Evolutionary conservation across 1,140 invertebrate species (phyloP).

Genomic region (Lethocerus indicus): DNA sequence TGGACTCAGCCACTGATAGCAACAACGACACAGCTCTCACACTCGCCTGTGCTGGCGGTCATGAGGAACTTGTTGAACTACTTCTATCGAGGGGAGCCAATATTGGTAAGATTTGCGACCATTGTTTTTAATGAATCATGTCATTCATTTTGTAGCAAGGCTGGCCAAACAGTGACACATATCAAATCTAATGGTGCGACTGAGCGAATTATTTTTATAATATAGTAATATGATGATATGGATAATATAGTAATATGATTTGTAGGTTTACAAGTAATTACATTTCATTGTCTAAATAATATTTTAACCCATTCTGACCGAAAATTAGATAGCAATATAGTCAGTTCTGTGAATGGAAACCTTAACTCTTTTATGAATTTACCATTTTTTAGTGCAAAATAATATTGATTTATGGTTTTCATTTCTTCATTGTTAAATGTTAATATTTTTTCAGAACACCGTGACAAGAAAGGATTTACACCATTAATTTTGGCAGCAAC

Average conservation of each 20-base stretch:
- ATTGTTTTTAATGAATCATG: too few species aligned
- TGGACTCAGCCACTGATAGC: constrained; percentile 92
- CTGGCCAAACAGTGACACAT: too few species aligned
- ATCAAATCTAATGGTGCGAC: too few species aligned
- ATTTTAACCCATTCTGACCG: not conserved
- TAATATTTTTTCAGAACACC: constrained; percentile 49
- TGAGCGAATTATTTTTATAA: too few species aligned
- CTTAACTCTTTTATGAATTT: too few species aligned
- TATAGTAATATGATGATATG: not conserved
- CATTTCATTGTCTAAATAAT: not conserved
- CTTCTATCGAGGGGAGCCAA: constrained; percentile 78
- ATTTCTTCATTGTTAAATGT: not conserved
- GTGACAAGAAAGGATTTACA: constrained; percentile 98
- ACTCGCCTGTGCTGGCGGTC: constrained; percentile 90
- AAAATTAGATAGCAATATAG: too few species aligned
- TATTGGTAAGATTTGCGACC: constrained; percentile 54
- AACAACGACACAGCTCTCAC: constrained; percentile 98
- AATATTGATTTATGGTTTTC: not conserved
- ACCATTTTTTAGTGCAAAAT: not conserved
- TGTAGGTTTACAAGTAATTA: not conserved
- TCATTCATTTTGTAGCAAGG: too few species aligned
- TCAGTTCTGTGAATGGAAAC: too few species aligned
- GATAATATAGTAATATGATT: not conserved
- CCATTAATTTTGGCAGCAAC: constrained; percentile 93
- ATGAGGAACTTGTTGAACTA: constrained; percentile 86